Percentiles rank a stretch among this genome's conserved stretches.
Conservation (phyloP, 2,797 vertebrate species). For the Enoplosus armatus region DNA sequence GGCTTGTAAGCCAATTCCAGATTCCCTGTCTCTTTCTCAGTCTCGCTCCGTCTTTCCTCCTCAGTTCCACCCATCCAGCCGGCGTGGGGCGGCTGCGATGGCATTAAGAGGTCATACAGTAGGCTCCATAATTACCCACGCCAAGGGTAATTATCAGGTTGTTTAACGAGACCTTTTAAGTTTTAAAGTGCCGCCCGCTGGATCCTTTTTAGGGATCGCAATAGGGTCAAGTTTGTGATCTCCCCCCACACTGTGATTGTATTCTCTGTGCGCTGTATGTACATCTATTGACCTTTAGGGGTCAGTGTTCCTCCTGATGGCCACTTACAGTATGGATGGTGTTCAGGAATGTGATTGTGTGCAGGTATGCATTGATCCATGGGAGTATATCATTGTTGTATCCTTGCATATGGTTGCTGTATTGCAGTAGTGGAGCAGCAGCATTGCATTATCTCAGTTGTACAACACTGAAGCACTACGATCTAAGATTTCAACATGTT, state of each 20-base stretch:
- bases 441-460: background rate
- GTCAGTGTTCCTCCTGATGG: conserved; percentile 78
- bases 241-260: background rate
- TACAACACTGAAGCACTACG: background rate
- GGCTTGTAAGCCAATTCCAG: conserved; percentile 75
- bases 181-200: conserved; percentile 39
- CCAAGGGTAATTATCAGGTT: conserved; percentile 78
- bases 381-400: conserved; percentile 6
- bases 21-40: conserved; percentile 61
- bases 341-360: conserved; percentile 50
- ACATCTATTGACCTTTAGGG: conserved; percentile 78
- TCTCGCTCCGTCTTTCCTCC: conserved; percentile 33
- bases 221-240: conserved; percentile 44
- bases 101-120: conserved; percentile 71
- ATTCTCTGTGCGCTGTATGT: conserved; percentile 20
- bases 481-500: conserved; percentile 6
- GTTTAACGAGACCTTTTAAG: conserved; percentile 75
- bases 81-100: conserved; percentile 42
- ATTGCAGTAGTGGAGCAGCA: background rate
- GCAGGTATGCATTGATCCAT: conserved; percentile 44
- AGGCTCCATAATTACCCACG: conserved; percentile 76
- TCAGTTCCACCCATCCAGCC: conserved; percentile 73
- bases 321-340: conserved; percentile 6
- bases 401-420: background rate
- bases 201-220: conserved; percentile 49